Percentiles rank a stretch among this genome's conserved stretches.
These are phyloP conservation scores for Phytoseiulus persimilis DNA, from an alignment of 2,888 invertebrate genomes.

Conservation along the genomic window DNA sequence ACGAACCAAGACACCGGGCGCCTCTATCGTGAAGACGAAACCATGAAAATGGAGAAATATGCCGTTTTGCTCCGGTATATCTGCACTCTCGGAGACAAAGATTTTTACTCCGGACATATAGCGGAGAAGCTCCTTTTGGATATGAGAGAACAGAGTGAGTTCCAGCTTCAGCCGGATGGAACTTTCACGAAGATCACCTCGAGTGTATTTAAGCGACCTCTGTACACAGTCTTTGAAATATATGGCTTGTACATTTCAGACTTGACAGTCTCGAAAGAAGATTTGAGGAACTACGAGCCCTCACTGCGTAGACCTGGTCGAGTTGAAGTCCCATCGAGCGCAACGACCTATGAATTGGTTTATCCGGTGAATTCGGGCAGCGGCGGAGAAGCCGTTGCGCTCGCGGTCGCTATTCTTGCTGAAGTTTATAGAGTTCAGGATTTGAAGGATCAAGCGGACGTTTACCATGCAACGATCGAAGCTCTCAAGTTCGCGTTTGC, in stretches of 20 bases:
- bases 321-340: neutral
- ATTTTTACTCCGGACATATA: neutral
- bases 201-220: neutral
- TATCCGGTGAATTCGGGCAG: neutral
- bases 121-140: neutral
- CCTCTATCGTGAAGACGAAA: constrained; percentile 13
- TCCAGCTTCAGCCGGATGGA: neutral
- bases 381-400: neutral
- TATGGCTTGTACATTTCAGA: neutral
- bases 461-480: constrained; percentile 18
- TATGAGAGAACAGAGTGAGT: constrained; percentile 8
- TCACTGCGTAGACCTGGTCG: neutral
- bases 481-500: constrained; percentile 26
- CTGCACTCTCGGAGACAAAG: neutral
- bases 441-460: neutral
- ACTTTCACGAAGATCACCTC: neutral
- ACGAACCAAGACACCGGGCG: neutral
- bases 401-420: neutral
- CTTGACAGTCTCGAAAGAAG: neutral
- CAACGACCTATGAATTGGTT: neutral
- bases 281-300: neutral
- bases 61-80: neutral
- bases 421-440: neutral
- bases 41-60: constrained; percentile 7
- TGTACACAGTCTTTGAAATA: neutral